Percentiles rank a stretch among this genome's conserved stretches.
Evolutionary conservation across 2,797 vertebrate genomes (phyloP).

Genomic region (Clangula hyemalis): DNA sequence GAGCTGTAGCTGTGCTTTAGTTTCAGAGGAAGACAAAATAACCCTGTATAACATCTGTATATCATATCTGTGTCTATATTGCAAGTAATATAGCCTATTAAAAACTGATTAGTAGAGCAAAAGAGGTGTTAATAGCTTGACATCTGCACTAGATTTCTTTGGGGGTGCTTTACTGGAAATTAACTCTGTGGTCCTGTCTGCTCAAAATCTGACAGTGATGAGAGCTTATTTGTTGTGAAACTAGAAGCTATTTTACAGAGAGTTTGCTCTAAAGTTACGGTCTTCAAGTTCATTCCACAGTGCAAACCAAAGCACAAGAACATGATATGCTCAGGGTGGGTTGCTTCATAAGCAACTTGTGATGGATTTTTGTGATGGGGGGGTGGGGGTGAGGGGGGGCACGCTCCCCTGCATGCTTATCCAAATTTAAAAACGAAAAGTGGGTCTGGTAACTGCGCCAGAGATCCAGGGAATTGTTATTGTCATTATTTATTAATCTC

Average conservation of each 20-base stretch:
- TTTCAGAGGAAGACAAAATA: neutral
- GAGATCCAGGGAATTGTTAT: too few relatives aligned
- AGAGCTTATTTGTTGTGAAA: neutral
- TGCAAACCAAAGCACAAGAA: neutral
- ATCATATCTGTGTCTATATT: neutral
- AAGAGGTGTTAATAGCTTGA: neutral
- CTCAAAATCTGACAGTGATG: neutral
- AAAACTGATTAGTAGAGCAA: neutral
- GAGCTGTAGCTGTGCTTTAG: rapidly evolving
- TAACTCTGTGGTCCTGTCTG: neutral
- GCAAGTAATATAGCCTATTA: neutral
- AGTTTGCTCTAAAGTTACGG: neutral
- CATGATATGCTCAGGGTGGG: neutral
- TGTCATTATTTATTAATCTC: rapidly evolving
- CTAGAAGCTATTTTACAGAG: neutral
- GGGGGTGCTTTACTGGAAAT: neutral
- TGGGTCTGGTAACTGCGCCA: rapidly evolving
- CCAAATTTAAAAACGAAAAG: rapidly evolving
- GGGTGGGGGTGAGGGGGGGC: too few relatives aligned
- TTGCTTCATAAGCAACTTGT: neutral
- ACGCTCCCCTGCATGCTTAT: neutral
- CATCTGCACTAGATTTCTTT: neutral
- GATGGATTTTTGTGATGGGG: too few relatives aligned
- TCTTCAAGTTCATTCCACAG: neutral
- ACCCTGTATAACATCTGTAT: neutral